Conservation (phyloP, 2,113 vertebrate genomes). For the Protobothrops mucrosquamatus region DNA sequence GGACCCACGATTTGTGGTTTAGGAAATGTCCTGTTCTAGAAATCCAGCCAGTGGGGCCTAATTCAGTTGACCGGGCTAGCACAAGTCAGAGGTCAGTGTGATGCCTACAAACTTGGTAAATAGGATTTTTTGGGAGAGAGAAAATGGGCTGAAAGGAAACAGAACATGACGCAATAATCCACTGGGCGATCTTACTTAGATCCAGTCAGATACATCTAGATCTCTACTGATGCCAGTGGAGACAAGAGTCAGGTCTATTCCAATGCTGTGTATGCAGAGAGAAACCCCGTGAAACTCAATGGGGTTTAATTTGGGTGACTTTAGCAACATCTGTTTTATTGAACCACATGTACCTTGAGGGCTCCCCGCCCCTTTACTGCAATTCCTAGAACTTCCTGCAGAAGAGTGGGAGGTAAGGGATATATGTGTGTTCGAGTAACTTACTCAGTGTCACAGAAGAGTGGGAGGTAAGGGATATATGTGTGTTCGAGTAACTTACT, state of each 20-base stretch:
- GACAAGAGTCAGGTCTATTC: background rate
- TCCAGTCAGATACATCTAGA: background rate
- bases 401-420: background rate
- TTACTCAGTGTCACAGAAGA: background rate
- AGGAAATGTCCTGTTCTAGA: background rate
- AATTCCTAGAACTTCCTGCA: background rate
- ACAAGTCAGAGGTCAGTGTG: background rate
- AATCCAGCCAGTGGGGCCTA: background rate
- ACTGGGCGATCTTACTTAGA: background rate
- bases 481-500: too few relatives aligned
- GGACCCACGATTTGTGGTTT: too few relatives aligned
- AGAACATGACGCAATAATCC: background rate
- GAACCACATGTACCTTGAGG: background rate
- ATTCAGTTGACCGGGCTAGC: background rate
- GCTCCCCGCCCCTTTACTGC: background rate
- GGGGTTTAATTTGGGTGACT: background rate
- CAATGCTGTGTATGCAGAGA: background rate
- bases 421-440: background rate
- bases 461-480: background rate
- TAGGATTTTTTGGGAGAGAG: background rate
- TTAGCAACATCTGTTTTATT: background rate
- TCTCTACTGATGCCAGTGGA: background rate
- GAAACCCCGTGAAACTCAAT: background rate
- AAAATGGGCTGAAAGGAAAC: background rate
- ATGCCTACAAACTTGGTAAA: background rate